Conservation (phyloP, 1,140 invertebrate genomes). For the honey bee (Apis mellifera) region Amel_HAv3.1 CM009945.2:3632501-3633000, state of each 20-base stretch:
- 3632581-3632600: slow-evolving; percentile 70
- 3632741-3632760: slow-evolving; percentile 19
- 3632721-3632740: too few relatives aligned
- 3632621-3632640: slow-evolving; percentile 56
- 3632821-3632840: slow-evolving; percentile 1
- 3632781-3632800: not conserved
- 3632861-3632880: not conserved
- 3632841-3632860: not conserved
- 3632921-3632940: slow-evolving; percentile 2
- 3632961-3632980: not conserved
- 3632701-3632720: not conserved
- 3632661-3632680: slow-evolving; percentile 38
- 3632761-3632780: not conserved
- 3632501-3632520: too few relatives aligned
- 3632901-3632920: not conserved
- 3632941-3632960: slow-evolving; percentile 24
- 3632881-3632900: slow-evolving; percentile 7
- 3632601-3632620: slow-evolving; percentile 67
- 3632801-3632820: slow-evolving; percentile 13
- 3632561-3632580: slow-evolving; percentile 41
- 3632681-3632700: slow-evolving; percentile 18
- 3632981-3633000: not conserved
- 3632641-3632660: slow-evolving; percentile 33
- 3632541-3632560: not conserved
- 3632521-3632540: too few relatives aligned